Conservation (phyloP, 1,140 invertebrate species). For the Pissodes strobi region DNA sequence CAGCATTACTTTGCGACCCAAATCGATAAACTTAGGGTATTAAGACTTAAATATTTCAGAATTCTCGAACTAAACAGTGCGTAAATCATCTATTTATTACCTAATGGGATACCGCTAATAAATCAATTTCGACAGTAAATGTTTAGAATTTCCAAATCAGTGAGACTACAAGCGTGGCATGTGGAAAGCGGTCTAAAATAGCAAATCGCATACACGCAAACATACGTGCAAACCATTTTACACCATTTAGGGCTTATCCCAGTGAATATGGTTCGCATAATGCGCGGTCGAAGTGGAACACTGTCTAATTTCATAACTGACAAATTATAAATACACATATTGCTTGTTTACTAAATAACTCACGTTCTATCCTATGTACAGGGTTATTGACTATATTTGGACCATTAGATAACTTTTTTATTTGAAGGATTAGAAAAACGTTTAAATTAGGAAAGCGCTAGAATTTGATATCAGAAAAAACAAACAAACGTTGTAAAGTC, state of each 20-base stretch:
- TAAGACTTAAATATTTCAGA: slow-evolving; percentile 19
- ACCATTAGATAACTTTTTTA: no score
- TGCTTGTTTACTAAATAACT: slow-evolving; percentile 11
- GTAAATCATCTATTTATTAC: slow-evolving; percentile 21
- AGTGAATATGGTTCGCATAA: slow-evolving; percentile 25
- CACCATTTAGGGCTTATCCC: slow-evolving; percentile 22
- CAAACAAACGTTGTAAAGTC: no score
- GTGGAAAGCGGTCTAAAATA: slow-evolving; percentile 29
- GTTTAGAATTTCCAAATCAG: slow-evolving; percentile 30
- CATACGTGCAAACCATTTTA: slow-evolving; percentile 31
- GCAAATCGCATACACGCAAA: slow-evolving; percentile 30
- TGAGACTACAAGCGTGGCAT: slow-evolving; percentile 24
- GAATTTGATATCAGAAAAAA: no score
- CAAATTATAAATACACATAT: slow-evolving; percentile 18
- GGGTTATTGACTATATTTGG: no score
- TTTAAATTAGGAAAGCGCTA: no score
- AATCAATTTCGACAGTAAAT: slow-evolving; percentile 27
- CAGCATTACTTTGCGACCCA: not conserved
- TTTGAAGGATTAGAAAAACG: no score
- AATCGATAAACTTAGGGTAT: slow-evolving; percentile 13
- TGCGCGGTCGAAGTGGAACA: slow-evolving; percentile 9
- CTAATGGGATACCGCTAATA: slow-evolving; percentile 30
- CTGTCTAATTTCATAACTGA: slow-evolving; percentile 12
- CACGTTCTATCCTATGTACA: no score
- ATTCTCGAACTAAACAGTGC: not conserved